phyloP scores from a whole-genome alignment of 2,888 invertebrate species.

The Augochlorella aurata region DNA sequence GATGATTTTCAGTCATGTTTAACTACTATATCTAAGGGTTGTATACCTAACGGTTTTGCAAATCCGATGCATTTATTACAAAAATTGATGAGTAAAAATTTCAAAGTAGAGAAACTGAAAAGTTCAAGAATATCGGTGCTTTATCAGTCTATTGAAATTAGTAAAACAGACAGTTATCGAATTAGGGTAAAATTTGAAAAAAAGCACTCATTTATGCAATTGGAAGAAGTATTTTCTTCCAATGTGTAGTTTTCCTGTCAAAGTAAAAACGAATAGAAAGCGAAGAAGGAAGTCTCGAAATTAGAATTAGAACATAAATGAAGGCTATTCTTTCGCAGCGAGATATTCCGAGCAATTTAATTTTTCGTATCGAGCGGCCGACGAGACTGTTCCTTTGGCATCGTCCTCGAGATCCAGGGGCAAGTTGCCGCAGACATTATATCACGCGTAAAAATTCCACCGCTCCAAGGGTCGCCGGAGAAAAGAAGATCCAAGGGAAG shows the following conservation, averaged over 20 bases:
- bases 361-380: neutral
- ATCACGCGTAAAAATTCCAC: slow-evolving; percentile 57
- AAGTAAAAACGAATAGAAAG: neutral
- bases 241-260: neutral
- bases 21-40: too few species aligned
- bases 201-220: too few species aligned
- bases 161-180: too few species aligned
- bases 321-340: neutral
- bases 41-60: too few species aligned
- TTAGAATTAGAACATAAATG: neutral
- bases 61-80: too few species aligned
- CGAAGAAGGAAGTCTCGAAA: neutral
- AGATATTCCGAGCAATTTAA: slow-evolving; percentile 2
- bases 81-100: too few species aligned
- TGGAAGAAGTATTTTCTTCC: neutral
- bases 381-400: slow-evolving; percentile 10
- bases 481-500: slow-evolving; percentile 34
- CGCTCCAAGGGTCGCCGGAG: slow-evolving; percentile 15
- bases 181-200: too few species aligned
- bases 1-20: too few species aligned
- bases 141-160: too few species aligned
- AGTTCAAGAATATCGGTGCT: too few species aligned
- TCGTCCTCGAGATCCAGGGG: slow-evolving; percentile 1
- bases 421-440: slow-evolving; percentile 44
- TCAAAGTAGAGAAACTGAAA: too few species aligned